These are phyloP conservation scores for Periphyllus acericola DNA, from an alignment of 2,888 invertebrate species.

Conservation along the genomic window DNA sequence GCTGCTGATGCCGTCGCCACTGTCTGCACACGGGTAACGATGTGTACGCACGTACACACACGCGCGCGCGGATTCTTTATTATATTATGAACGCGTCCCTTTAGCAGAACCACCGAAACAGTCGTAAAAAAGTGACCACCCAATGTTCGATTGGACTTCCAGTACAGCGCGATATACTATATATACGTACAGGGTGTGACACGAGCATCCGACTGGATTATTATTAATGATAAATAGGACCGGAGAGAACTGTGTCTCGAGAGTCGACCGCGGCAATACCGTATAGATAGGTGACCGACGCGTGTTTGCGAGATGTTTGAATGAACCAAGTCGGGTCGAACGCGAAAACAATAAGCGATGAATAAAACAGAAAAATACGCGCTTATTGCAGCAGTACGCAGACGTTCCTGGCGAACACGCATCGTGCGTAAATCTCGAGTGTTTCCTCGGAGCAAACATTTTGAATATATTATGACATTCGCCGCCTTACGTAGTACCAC, in stretches of 20 bases:
- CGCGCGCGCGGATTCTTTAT: not conserved
- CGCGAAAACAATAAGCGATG: not conserved
- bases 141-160: no score
- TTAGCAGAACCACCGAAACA: not conserved
- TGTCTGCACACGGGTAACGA: not conserved
- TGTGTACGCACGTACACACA: no score
- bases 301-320: not conserved
- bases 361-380: not conserved
- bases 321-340: not conserved
- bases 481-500: no score
- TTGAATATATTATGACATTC: constrained; percentile 43
- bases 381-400: not conserved
- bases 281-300: not conserved
- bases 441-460: constrained; percentile 35
- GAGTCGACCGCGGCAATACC: not conserved
- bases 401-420: not conserved
- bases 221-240: not conserved
- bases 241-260: not conserved
- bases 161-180: no score
- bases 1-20: not conserved
- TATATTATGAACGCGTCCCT: not conserved
- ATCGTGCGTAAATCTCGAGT: not conserved
- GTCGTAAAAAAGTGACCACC: not conserved
- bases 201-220: no score
- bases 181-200: no score